Conservation (phyloP, 2,888 invertebrate species). For the Falcaria lacertinaria region DNA sequence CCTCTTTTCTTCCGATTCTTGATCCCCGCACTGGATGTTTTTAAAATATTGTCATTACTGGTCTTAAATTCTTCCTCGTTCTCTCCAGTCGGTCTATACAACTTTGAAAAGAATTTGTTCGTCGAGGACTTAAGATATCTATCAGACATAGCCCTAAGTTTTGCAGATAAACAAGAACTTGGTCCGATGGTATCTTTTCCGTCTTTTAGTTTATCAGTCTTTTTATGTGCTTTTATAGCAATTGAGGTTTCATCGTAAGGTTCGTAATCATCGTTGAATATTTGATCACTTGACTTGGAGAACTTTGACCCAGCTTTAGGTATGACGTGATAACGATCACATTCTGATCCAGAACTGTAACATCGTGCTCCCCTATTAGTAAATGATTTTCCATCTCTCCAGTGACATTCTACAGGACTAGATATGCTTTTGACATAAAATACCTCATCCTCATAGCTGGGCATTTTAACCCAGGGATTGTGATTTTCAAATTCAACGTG, state of each 20-base stretch:
- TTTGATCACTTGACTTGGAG: slow-evolving; percentile 77
- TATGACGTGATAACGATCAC: slow-evolving; percentile 67
- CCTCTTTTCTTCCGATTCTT: slow-evolving; percentile 65
- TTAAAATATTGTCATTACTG: slow-evolving; percentile 48
- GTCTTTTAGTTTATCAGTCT: slow-evolving; percentile 72
- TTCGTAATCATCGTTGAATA: slow-evolving; percentile 74
- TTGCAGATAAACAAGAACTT: slow-evolving; percentile 83
- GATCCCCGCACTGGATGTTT: slow-evolving; percentile 44
- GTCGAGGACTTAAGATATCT: slow-evolving; percentile 85
- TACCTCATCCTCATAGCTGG: slow-evolving; percentile 70
- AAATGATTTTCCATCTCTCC: slow-evolving; percentile 64
- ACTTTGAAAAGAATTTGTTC: slow-evolving; percentile 83
- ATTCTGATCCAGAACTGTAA: slow-evolving; percentile 75
- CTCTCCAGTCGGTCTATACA: slow-evolving; percentile 77
- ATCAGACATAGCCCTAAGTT: slow-evolving; percentile 86
- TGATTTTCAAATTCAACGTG: slow-evolving; percentile 73
- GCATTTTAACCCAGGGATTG: slow-evolving; percentile 73
- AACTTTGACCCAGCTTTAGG: slow-evolving; percentile 67
- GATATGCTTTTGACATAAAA: slow-evolving; percentile 60
- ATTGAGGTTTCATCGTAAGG: slow-evolving; percentile 48
- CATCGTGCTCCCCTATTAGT: slow-evolving; percentile 65
- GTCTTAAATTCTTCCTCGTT: slow-evolving; percentile 43
- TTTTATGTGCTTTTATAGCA: slow-evolving; percentile 58
- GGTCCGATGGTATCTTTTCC: slow-evolving; percentile 73
- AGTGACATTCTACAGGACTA: slow-evolving; percentile 58